Evolutionary conservation across 2,888 invertebrate genomes (phyloP), one percentile per base, ranked within the genome.

Genomic region (Cataglyphis rosenhaueri): DNA sequence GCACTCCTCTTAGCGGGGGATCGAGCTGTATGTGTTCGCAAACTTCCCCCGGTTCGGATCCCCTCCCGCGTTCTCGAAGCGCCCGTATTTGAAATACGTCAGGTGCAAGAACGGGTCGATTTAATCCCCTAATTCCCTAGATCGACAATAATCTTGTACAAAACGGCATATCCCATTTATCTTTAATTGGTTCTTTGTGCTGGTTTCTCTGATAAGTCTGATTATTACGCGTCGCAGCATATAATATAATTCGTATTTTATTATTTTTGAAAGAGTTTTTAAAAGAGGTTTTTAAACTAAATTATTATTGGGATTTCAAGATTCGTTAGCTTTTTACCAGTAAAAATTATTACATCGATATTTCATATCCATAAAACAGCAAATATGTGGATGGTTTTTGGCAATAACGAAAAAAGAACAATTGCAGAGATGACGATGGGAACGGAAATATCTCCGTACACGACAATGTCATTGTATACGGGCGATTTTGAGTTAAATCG

Each of bases 31-130:
- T 84, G 87, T 76, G 87, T 76, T 87, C 78, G 83, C 78, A 87
- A 88, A 89, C 86, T 87, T 76, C 82, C 82, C 78, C n/a, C 52
- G n/a, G 8, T 52, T 87, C 85, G 83, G 78, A 78, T 82, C 76
- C 70, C 78, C 64, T 59, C 75, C 75, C 83, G 57, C 81, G 66
- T 74, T 62, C 66, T 41, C 41, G 55, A 21, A 44, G 15, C 57
- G 83, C 79, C 84, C 85, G 85, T 87, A 89, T 89, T 89, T 87
- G 90, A 89, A 86, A 89, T 89, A 90, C 84, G 89, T 89, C 89
- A 89, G 88, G 84, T 87, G 90, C 88, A 89, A 85, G 83, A 86
- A 85, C 70, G 81, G 85, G 65, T 86, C 86, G 86, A 87, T 90
- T 90, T 90, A 85, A 90, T 89, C 87, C 85, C 84, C 87, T 88